These are phyloP conservation scores for Dryoscopus gambensis DNA, from an alignment of 2,113 vertebrate genomes.

Conservation along the genomic window DNA sequence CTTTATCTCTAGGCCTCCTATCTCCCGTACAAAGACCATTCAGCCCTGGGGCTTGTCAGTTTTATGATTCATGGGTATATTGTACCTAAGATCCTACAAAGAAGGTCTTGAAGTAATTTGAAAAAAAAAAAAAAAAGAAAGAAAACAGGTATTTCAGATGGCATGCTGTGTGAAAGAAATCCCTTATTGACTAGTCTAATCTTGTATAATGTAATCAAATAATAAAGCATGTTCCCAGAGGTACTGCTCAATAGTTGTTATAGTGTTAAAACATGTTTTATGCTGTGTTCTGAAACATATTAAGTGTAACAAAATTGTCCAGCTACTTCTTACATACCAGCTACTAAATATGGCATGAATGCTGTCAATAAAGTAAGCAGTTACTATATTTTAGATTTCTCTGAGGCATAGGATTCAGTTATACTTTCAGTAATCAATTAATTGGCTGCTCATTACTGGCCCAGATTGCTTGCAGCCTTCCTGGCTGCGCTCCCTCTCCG, in stretches of 20 bases:
- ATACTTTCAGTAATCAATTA: slow-evolving; percentile 55
- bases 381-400: slow-evolving; percentile 58
- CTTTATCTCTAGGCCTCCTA: slow-evolving; percentile 68
- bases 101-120: slow-evolving; percentile 73
- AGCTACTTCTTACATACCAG: slow-evolving; percentile 32
- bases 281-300: slow-evolving; percentile 52
- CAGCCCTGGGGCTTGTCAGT: slow-evolving; percentile 72
- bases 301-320: slow-evolving; percentile 64
- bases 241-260: slow-evolving; percentile 69
- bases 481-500: neutral
- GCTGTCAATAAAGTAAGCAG: slow-evolving; percentile 52
- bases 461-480: slow-evolving; percentile 9
- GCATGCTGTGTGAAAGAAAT: slow-evolving; percentile 65
- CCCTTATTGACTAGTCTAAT: slow-evolving; percentile 75
- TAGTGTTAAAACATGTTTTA: slow-evolving; percentile 63
- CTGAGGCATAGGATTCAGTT: slow-evolving; percentile 43
- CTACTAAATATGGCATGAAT: slow-evolving; percentile 45
- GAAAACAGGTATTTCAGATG: slow-evolving; percentile 73
- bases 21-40: slow-evolving; percentile 56
- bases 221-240: slow-evolving; percentile 70
- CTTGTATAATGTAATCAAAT: slow-evolving; percentile 78
- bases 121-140: neutral
- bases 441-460: slow-evolving; percentile 30
- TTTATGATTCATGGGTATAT: slow-evolving; percentile 77
- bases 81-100: slow-evolving; percentile 67